Base-by-base conservation (phyloP, 2,888 invertebrate genomes). In the Parapristionchus giblindavisi region DNA sequence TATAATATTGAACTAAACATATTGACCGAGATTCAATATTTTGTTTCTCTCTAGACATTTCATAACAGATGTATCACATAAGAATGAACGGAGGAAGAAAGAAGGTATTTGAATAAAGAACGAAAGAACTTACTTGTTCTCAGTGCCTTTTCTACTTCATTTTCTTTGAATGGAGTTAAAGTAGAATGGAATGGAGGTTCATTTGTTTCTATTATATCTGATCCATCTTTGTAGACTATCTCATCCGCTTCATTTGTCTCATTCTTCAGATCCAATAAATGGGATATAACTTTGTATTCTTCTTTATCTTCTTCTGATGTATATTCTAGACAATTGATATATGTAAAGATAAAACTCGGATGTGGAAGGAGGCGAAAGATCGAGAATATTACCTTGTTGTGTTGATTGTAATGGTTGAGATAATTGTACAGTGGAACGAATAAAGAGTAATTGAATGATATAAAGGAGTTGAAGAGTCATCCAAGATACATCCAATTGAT, bases 101-200 rank as follows among this genome's bases (percentile, higher is more conserved):
- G 14, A 17, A 63, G 43, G 51, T n/a, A n/a, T n/a, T n/a, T n/a
- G n/a, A 36, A 66, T 38, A 27, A 38, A 52, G 66, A 40, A 24
- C 17, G 40, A 38, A 38, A 34, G 17, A 29, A 76, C 79, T 77
- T 27, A 77, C 79, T 79, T 29, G 77, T 77, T 71, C 63, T 56
- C 21, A 79, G 61, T 17, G 79, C 79, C 63, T 72, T 70, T 60
- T 79, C 77, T 60, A 79, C 72, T 71, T 77, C 54, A 36, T 65
- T 54, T 36, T 71, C 74, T 36, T 75, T 75, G 65, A 77, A 79
- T 40, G 54, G 38, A 38, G 36, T 24, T 32, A 32, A 27, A 36
- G 70, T 21, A 24, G 70, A 71, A 71, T 71, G 56, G 40, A 71
- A 71, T 27, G 70, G 70, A 24, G 70, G 56, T 48, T 71, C 27